Percentiles rank a stretch among this genome's conserved stretches.
These are phyloP conservation scores for Anastatus disparis DNA, from an alignment of 1,140 invertebrate genomes.

Conservation along the genomic window DNA sequence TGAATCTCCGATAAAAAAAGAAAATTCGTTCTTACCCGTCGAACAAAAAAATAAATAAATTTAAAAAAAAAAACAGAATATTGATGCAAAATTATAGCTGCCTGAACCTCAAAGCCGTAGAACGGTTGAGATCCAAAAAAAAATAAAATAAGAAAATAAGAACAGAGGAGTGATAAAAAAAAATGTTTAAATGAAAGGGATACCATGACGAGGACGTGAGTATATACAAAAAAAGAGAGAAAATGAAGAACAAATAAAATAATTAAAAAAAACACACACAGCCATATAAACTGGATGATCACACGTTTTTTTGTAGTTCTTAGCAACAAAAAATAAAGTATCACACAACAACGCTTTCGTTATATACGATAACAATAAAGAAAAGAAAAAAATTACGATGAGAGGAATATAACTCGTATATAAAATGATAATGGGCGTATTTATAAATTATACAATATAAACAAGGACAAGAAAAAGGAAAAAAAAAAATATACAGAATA, in stretches of 20 bases:
- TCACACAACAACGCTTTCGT: constrained; percentile 19
- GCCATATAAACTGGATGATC: neutral
- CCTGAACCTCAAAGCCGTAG: neutral
- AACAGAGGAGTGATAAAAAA: too few species aligned
- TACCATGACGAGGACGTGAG: neutral
- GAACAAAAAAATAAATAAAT: neutral
- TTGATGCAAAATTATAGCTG: neutral
- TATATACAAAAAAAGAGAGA: neutral
- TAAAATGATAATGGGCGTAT: neutral
- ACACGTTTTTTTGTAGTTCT: constrained; percentile 24
- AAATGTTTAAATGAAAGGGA: too few species aligned
- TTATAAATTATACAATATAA: constrained; percentile 17
- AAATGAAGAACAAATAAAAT: neutral
- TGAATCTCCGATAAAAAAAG: neutral
- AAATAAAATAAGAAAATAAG: too few species aligned
- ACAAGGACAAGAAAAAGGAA: constrained; percentile 25
- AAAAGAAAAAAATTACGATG: constrained; percentile 33
- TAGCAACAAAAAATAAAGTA: constrained; percentile 8
- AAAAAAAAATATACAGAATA: constrained; percentile 25
- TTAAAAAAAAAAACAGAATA: neutral
- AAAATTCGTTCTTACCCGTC: neutral
- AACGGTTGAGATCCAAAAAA: neutral
- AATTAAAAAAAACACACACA: neutral
- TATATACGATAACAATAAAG: constrained; percentile 5
- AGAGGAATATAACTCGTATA: constrained; percentile 1